Percentiles rank a stretch among this genome's conserved stretches.
Evolutionary conservation across 2,888 invertebrate species (phyloP).

Genomic region (Drosophila sordidula): DNA sequence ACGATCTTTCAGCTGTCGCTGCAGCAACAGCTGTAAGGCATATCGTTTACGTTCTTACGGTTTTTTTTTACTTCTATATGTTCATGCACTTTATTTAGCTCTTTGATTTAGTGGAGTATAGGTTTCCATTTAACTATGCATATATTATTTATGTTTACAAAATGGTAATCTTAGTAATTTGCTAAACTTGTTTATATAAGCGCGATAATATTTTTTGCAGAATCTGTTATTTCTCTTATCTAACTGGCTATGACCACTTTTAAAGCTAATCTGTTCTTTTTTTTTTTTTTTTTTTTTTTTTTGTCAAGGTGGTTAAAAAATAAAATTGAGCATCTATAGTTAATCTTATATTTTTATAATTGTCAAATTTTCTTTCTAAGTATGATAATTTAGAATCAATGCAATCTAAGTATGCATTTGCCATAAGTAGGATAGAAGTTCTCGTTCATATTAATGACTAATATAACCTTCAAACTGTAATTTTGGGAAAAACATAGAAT

Average conservation of each 20-base stretch:
- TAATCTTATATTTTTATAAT: no score
- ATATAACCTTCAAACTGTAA: no score
- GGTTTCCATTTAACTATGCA: slow-evolving; percentile 9
- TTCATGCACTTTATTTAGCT: not conserved
- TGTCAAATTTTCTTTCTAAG: no score
- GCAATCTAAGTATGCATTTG: no score
- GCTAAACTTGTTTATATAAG: slow-evolving; percentile 9
- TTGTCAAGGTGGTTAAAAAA: no score
- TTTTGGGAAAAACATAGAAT: no score
- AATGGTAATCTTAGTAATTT: slow-evolving; percentile 29
- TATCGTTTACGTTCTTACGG: slow-evolving; percentile 18
- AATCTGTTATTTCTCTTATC: slow-evolving; percentile 1
- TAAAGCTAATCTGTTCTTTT: no score
- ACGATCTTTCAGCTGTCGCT: slow-evolving; percentile 2
- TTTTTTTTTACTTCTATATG: not conserved
- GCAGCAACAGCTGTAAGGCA: slow-evolving; percentile 15
- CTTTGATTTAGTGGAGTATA: slow-evolving; percentile 20
- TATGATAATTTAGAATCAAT: no score
- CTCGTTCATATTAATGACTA: no score
- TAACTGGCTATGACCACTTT: not conserved
- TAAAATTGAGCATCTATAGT: no score
- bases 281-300: no score
- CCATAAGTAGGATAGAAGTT: no score
- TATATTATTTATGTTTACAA: slow-evolving; percentile 1
- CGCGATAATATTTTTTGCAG: not conserved